Percentiles rank a stretch among this genome's conserved stretches.
Evolutionary conservation across 2,888 invertebrate species (phyloP).

Genomic region (Melikaiella ostensackeni): DNA sequence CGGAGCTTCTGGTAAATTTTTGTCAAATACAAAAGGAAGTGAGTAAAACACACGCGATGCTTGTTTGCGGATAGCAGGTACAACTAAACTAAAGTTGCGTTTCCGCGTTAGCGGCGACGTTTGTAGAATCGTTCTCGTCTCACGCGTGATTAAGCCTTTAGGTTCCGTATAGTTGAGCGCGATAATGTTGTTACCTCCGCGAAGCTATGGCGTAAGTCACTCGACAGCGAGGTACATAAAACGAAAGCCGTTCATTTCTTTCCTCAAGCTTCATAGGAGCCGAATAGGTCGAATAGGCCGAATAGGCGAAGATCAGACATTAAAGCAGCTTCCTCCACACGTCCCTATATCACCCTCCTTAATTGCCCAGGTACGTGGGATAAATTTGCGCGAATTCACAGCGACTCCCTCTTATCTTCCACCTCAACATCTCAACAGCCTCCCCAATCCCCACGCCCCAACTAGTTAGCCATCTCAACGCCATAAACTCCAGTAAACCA

Average conservation of each 20-base stretch:
- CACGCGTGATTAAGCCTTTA: slow-evolving; percentile 37
- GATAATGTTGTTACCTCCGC: slow-evolving; percentile 36
- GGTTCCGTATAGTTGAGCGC: slow-evolving; percentile 22
- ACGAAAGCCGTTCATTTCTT: slow-evolving; percentile 48
- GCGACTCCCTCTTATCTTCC: slow-evolving; percentile 7
- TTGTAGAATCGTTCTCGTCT: slow-evolving; percentile 25
- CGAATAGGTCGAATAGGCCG: slow-evolving; percentile 42
- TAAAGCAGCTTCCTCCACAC: slow-evolving; percentile 46
- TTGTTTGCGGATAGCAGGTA: slow-evolving; percentile 20
- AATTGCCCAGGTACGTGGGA: slow-evolving; percentile 56
- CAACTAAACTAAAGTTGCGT: slow-evolving; percentile 2
- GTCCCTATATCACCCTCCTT: slow-evolving; percentile 64
- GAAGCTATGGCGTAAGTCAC: slow-evolving; percentile 45
- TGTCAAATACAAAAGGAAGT: slow-evolving; percentile 27
- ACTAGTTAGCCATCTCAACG: neutral
- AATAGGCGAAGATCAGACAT: slow-evolving; percentile 41
- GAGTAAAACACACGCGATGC: slow-evolving; percentile 34
- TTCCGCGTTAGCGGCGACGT: slow-evolving; percentile 18
- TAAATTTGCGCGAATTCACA: slow-evolving; percentile 60
- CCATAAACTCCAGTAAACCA: slow-evolving; percentile 1
- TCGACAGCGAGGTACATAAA: slow-evolving; percentile 39
- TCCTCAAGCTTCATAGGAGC: slow-evolving; percentile 44
- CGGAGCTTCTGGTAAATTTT: slow-evolving; percentile 36
- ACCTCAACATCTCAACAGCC: slow-evolving; percentile 1
- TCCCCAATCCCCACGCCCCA: neutral